A percentile compares a stretch with the other conserved stretches of the same genome.
These are phyloP conservation scores for Araneus ventricosus DNA, from an alignment of 1,140 invertebrate genomes.

Conservation along the genomic window DNA sequence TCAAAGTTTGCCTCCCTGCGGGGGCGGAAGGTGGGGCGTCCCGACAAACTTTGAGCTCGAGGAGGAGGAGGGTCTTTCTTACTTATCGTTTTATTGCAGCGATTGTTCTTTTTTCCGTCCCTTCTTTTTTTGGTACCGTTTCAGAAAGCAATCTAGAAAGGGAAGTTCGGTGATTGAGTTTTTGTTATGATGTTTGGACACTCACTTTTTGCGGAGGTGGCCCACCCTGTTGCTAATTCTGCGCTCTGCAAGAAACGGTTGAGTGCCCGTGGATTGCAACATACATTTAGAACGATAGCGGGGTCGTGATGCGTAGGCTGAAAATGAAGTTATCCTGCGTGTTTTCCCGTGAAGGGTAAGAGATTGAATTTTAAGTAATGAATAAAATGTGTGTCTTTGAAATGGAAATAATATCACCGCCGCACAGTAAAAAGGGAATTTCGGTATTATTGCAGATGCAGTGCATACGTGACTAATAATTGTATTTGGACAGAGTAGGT, in stretches of 20 bases:
- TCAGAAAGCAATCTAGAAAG: not conserved
- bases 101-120: not conserved
- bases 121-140: not conserved
- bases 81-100: not conserved
- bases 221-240: not conserved
- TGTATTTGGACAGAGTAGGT: no score
- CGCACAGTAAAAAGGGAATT: no score
- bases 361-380: no score
- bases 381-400: no score
- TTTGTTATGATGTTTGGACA: not conserved
- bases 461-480: no score
- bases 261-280: not conserved
- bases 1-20: constrained; percentile 20
- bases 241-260: not conserved
- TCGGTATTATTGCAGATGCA: no score
- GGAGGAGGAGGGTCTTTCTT: not conserved
- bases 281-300: not conserved
- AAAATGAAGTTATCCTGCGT: not conserved
- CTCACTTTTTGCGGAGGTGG: not conserved
- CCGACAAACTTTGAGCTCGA: not conserved
- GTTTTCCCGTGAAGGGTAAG: no score
- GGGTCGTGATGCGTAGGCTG: not conserved
- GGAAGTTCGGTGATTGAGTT: not conserved
- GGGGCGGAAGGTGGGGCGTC: not conserved
- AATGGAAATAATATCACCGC: no score